These are phyloP conservation scores for Oophaga pumilio DNA, from an alignment of 2,113 vertebrate species.

Conservation along the genomic window DNA sequence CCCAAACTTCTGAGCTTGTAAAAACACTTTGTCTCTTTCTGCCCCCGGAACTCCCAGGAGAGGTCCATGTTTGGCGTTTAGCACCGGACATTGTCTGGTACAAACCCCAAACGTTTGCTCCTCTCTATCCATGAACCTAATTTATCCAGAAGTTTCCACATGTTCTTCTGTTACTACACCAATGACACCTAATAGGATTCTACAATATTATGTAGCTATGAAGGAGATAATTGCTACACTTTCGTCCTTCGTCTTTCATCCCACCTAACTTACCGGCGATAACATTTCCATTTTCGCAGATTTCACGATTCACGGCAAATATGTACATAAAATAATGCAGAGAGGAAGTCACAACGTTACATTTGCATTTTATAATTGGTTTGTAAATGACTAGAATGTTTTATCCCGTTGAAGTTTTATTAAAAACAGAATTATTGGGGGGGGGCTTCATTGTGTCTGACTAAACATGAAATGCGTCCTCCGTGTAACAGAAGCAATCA, in stretches of 20 bases:
- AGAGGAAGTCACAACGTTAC: slow-evolving; percentile 31
- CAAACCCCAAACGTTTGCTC: no score
- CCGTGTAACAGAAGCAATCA: slow-evolving; percentile 32
- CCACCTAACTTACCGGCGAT: slow-evolving; percentile 18
- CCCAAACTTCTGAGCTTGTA: no score
- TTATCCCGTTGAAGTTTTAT: slow-evolving; percentile 31
- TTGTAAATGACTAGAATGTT: slow-evolving; percentile 35
- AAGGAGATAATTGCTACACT: slow-evolving; percentile 61
- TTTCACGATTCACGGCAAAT: slow-evolving; percentile 57
- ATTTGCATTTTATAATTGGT: slow-evolving; percentile 60
- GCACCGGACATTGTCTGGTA: no score
- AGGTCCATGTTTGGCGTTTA: no score
- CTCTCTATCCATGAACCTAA: no score
- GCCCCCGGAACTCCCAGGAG: no score
- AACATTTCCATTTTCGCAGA: slow-evolving; percentile 61
- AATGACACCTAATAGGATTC: background rate
- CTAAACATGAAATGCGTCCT: slow-evolving; percentile 22
- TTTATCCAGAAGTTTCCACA: no score
- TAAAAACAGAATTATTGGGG: background rate
- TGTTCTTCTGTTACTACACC: background rate
- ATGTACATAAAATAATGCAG: slow-evolving; percentile 56
- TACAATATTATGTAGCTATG: slow-evolving; percentile 56
- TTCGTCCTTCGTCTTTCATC: background rate
- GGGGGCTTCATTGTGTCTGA: background rate
- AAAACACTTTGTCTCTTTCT: no score